Evolutionary conservation across 2,797 vertebrate genomes (phyloP).

Genomic region (Spinus pinus): DNA sequence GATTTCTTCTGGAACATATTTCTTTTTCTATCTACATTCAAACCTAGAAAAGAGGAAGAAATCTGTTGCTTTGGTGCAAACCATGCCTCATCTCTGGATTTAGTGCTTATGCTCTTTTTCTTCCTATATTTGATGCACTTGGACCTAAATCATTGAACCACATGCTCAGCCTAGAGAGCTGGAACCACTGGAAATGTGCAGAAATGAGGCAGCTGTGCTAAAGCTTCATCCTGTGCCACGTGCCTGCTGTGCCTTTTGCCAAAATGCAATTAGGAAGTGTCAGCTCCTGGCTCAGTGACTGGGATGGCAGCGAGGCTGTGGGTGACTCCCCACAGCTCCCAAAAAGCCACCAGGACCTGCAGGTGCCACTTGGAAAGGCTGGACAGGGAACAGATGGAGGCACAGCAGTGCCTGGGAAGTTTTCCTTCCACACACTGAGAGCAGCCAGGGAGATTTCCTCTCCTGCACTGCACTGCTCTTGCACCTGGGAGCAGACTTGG

Average conservation of each 20-base stretch:
- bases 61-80: background rate
- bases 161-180: background rate
- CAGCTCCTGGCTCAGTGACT: background rate
- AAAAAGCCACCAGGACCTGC: fast-evolving
- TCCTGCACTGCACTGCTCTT: background rate
- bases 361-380: background rate
- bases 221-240: background rate
- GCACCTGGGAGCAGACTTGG: background rate
- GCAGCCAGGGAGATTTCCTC: background rate
- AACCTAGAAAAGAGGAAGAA: background rate
- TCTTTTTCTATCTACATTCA: background rate
- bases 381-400: background rate
- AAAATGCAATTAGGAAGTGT: background rate
- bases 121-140: background rate
- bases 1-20: background rate
- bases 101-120: background rate
- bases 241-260: background rate
- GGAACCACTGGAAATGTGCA: background rate
- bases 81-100: background rate
- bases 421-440: background rate
- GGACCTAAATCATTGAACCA: background rate
- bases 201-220: background rate
- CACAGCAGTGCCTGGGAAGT: background rate
- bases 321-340: background rate
- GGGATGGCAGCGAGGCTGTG: background rate